Percentiles rank a stretch among this genome's conserved stretches.
Conservation (phyloP, 1,140 invertebrate genomes). For the Euschistus heros region DNA sequence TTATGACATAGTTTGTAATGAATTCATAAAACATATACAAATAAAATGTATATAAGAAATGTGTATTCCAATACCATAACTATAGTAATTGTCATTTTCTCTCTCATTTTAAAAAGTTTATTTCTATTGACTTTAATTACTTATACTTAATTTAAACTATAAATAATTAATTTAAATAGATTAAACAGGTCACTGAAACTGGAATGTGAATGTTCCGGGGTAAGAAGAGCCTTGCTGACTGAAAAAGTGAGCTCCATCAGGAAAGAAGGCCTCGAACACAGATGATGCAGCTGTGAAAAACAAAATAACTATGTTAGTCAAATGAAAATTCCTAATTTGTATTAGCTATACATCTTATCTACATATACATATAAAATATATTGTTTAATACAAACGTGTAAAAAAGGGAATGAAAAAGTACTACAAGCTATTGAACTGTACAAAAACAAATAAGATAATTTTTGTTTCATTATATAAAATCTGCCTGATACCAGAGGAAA, state of each 20-base stretch:
- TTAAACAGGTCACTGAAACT: slow-evolving; percentile 38
- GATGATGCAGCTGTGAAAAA: slow-evolving; percentile 28
- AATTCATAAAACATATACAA: background rate
- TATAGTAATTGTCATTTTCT: background rate
- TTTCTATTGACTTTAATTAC: slow-evolving; percentile 3
- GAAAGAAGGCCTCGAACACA: slow-evolving; percentile 71
- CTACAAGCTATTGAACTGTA: too few relatives aligned
- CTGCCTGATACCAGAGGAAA: too few relatives aligned
- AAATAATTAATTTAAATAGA: slow-evolving; percentile 4
- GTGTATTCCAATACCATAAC: too few relatives aligned
- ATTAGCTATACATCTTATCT: too few relatives aligned
- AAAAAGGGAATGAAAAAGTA: too few relatives aligned
- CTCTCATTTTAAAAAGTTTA: slow-evolving; percentile 4
- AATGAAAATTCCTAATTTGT: too few relatives aligned
- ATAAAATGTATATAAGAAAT: too few relatives aligned
- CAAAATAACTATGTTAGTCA: too few relatives aligned
- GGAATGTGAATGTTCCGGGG: slow-evolving; percentile 51
- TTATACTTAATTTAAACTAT: slow-evolving; percentile 3
- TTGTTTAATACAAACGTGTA: too few relatives aligned
- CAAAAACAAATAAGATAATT: too few relatives aligned
- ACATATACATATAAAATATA: too few relatives aligned
- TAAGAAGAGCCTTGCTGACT: slow-evolving; percentile 34
- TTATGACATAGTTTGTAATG: background rate
- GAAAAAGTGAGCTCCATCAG: slow-evolving; percentile 40
- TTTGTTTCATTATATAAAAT: too few relatives aligned